A percentile compares a stretch with the other conserved stretches of the same genome.
Conservation (phyloP, 2,113 vertebrate genomes). For the Coptodon rendalli region DNA sequence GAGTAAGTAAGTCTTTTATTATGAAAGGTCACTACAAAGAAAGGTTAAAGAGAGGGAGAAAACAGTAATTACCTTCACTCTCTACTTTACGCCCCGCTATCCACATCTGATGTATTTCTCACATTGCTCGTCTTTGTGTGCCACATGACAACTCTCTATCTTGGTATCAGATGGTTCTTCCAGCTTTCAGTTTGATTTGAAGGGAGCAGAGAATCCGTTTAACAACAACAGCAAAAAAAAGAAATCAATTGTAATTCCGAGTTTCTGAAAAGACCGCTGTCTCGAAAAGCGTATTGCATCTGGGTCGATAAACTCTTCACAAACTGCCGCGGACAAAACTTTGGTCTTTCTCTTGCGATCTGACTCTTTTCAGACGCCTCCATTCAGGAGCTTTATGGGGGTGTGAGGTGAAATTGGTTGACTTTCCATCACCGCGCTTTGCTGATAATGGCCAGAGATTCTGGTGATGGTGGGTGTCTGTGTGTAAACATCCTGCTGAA, state of each 20-base stretch:
- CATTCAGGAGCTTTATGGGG: background rate
- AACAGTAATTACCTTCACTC: background rate
- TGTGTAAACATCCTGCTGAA: background rate
- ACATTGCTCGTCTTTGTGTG: background rate
- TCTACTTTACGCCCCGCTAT: background rate
- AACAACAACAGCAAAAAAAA: background rate
- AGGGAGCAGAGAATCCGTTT: background rate
- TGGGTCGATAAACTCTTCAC: background rate
- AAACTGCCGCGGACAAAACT: background rate
- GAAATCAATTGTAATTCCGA: conserved; percentile 23
- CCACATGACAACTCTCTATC: background rate
- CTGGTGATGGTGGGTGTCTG: background rate
- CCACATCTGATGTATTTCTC: background rate
- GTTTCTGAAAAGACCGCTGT: background rate
- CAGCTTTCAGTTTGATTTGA: background rate
- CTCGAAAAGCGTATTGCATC: background rate
- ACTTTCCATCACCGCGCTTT: background rate
- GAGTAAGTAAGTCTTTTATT: background rate
- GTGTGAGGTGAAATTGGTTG: background rate
- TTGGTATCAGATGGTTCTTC: background rate
- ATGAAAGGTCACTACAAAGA: background rate
- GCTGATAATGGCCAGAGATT: background rate
- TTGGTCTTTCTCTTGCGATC: background rate
- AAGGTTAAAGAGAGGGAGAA: background rate
- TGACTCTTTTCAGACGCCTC: background rate